phyloP scores from a whole-genome alignment of 2,888 invertebrate genomes.

The Eilema depressum region DNA sequence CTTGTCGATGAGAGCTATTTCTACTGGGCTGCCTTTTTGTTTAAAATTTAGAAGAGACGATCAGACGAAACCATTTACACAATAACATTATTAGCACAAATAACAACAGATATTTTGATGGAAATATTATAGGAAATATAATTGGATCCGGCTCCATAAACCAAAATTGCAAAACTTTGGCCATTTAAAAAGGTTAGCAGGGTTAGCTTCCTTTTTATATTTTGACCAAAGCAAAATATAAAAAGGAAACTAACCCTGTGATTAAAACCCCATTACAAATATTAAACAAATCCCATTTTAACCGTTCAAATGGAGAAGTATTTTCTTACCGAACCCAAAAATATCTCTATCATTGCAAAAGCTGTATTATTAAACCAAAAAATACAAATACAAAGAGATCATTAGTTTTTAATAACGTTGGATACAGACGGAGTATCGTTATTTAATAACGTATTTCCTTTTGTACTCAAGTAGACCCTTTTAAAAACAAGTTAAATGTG shows the following conservation, averaged over 20 bases:
- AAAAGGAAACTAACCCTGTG: not conserved
- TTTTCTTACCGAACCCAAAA: not conserved
- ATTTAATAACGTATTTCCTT: constrained; percentile 2
- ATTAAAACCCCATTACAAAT: not conserved
- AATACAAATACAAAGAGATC: constrained; percentile 7
- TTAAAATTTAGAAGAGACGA: not conserved
- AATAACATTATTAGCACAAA: not conserved
- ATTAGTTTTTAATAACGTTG: constrained; percentile 21
- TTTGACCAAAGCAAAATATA: no score
- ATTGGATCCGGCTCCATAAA: not conserved
- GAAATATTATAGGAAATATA: not conserved
- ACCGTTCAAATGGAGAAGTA: not conserved
- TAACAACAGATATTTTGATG: not conserved
- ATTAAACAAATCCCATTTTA: not conserved
- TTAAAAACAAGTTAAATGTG: constrained; percentile 13
- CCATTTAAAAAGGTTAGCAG: not conserved
- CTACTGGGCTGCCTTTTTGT: constrained; percentile 1
- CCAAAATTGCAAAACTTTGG: not conserved
- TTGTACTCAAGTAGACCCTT: not conserved
- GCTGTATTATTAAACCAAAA: not conserved
- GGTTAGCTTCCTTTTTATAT: no score
- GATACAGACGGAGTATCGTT: constrained; percentile 1
- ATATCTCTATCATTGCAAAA: not conserved
- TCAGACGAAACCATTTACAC: not conserved
- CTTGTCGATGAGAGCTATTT: not conserved